Percentiles rank a stretch among this genome's conserved stretches.
These are phyloP conservation scores for Alca torda DNA, from an alignment of 2,797 vertebrate genomes.

Conservation along the genomic window DNA sequence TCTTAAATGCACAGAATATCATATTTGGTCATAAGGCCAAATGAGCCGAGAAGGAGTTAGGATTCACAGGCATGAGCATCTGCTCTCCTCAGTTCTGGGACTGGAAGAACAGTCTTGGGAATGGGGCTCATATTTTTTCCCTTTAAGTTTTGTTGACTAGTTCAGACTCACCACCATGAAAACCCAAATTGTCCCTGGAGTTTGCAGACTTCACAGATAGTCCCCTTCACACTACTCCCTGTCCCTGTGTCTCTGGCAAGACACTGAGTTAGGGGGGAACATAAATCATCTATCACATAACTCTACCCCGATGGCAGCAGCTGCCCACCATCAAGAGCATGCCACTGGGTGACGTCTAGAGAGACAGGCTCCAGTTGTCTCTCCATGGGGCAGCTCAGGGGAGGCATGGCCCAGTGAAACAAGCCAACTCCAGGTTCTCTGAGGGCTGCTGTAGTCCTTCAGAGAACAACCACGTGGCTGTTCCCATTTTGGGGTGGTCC, in stretches of 20 bases:
- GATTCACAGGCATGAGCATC: background rate
- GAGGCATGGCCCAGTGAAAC: background rate
- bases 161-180: background rate
- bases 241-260: background rate
- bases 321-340: background rate
- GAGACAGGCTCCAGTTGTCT: background rate
- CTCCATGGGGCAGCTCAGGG: background rate
- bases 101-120: background rate
- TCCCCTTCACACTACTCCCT: background rate
- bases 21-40: background rate
- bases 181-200: background rate
- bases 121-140: accelerated
- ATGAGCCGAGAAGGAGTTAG: background rate
- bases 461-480: background rate
- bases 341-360: background rate
- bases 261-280: background rate
- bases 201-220: background rate
- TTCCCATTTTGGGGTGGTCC: background rate
- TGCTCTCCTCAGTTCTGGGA: background rate
- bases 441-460: background rate
- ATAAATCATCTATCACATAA: accelerated
- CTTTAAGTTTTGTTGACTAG: background rate
- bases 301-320: background rate
- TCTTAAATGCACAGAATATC: background rate
- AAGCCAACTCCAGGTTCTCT: background rate